Base-by-base conservation (phyloP, 2,113 vertebrate species). In the Xiphophorus couchianus region DNA sequence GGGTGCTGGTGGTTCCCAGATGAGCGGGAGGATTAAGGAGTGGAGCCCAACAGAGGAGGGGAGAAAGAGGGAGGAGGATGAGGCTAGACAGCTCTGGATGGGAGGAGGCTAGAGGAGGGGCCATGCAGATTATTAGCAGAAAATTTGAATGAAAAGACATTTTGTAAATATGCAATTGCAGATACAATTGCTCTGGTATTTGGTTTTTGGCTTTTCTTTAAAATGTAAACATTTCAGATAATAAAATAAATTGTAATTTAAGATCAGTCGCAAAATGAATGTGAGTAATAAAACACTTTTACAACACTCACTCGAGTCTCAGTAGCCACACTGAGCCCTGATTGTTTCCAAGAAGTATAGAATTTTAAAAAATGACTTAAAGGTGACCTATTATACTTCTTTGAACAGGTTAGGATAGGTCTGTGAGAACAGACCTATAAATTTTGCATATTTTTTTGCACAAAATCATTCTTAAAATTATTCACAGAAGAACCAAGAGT, bases 21-120 rank as follows among this genome's bases (percentile, higher is more conserved):
- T 93, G 93, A 94, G 89, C 83, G 61, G 87, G 91, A 87, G 92
- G 91, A 94, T 93, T 93, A 92, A 82, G 84, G 83, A 82, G 84
- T 91, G 81, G 83, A 77, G 85, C 86, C 90, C 90, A 29, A 72
- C 73, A 62, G 71, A 80, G 81, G 86, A 86, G 74, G 83, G 72
- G 62, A 81, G 73, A 75, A 35, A 80, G 72, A 85, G 76, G 88
- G 86, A 85, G 77, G 74, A 80, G 63, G 64, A 79, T 61, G 77
- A 74, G 69, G 82, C 22, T n/a, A 69, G 80, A 73, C 60, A 80
- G 64, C 77, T 84, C 63, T 67, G 84, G 30, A 51, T 72, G 67
- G 67, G 76, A 42, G 62, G 54, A 60, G 37, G 13, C 60, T 29
- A 58, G 31, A 3, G 25, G 51, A n/a, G 25, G 51, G 51, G 9